These are phyloP conservation scores for Periophthalmus magnuspinnatus DNA, from an alignment of 2,797 vertebrate genomes.

Conservation along the genomic window DNA sequence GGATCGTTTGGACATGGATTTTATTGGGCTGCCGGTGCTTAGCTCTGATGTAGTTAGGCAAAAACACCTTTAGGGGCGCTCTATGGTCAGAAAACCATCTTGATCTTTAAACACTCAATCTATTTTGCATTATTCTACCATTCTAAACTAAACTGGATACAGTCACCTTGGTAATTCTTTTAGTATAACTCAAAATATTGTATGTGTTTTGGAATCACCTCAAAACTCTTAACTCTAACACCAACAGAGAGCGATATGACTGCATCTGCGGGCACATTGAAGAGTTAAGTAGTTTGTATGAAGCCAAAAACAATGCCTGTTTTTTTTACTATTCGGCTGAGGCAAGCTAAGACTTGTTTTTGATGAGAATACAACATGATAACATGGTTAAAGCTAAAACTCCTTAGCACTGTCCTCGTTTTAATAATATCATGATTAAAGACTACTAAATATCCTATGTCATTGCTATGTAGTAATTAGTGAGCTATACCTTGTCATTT, in stretches of 20 bases:
- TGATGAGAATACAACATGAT: too few species aligned
- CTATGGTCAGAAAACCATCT: conserved; percentile 28
- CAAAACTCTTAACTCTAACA: background rate
- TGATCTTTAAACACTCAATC: conserved; percentile 15
- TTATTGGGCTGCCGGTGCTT: conserved; percentile 39
- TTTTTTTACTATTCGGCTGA: too few species aligned
- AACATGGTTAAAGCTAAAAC: background rate
- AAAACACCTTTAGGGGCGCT: conserved; percentile 32
- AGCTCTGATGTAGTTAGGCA: conserved; percentile 47
- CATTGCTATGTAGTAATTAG: conserved; percentile 18
- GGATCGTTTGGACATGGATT: conserved; percentile 63
- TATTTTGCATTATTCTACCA: background rate
- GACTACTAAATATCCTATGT: conserved; percentile 1
- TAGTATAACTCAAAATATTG: background rate
- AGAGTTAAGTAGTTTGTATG: background rate
- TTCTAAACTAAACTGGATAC: background rate
- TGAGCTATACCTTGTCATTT: conserved; percentile 17
- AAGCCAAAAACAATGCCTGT: background rate
- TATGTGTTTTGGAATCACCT: background rate
- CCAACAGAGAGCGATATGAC: background rate
- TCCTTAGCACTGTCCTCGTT: too few species aligned
- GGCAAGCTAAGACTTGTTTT: too few species aligned
- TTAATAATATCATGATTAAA: too few species aligned
- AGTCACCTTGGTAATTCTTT: background rate
- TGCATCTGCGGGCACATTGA: background rate